Percentiles rank a stretch among this genome's conserved stretches.
Evolutionary conservation across 2,113 vertebrate genomes (phyloP).

Genomic region (Hydrochoerus hydrochaeris): DNA sequence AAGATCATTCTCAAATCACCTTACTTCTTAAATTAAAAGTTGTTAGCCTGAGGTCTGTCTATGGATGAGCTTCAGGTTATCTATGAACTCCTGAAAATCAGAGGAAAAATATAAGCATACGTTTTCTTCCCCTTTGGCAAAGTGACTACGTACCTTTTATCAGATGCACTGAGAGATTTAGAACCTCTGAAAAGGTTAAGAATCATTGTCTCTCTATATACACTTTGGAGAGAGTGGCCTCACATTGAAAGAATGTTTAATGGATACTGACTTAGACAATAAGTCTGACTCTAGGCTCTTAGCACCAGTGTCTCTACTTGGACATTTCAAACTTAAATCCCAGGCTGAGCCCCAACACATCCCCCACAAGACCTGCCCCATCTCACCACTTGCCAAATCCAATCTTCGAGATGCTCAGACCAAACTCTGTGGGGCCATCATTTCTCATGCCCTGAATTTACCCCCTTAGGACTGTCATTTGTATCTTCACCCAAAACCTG

Average conservation of each 20-base stretch:
- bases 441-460: neutral
- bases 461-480: neutral
- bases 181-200: neutral
- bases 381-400: neutral
- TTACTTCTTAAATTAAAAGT: neutral
- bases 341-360: neutral
- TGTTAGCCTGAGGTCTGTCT: neutral
- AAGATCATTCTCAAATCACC: slow-evolving; percentile 75
- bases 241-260: neutral
- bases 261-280: neutral
- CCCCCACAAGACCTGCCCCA: fast-evolving
- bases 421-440: neutral
- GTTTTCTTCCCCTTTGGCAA: neutral
- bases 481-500: neutral
- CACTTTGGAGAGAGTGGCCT: neutral
- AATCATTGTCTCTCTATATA: slow-evolving; percentile 66
- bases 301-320: fast-evolving
- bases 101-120: neutral
- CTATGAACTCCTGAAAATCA: neutral
- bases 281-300: neutral
- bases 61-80: neutral
- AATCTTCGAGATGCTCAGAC: neutral
- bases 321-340: neutral
- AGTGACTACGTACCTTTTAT: neutral
- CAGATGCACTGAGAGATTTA: neutral